phyloP scores from a whole-genome alignment of 2,113 vertebrate genomes.

The Thunnus maccoyii region DNA sequence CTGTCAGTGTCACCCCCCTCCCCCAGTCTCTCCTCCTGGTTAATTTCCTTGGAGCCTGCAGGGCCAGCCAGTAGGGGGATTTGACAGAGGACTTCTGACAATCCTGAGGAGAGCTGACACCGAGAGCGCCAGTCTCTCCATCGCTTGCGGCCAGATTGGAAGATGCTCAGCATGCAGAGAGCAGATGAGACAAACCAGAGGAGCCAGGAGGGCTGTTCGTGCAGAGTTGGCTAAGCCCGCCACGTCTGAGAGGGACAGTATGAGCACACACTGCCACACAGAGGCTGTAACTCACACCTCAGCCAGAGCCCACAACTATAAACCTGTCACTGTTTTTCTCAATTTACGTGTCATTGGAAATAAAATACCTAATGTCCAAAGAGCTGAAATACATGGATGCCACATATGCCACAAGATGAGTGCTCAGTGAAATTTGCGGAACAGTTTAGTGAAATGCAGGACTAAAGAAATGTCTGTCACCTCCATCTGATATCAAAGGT shows the following conservation, averaged over 20 bases:
- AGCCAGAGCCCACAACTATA: neutral
- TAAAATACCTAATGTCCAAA: neutral
- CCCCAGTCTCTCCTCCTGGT: conserved; percentile 61
- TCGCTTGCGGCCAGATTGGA: conserved; percentile 78
- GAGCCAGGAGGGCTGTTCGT: conserved; percentile 63
- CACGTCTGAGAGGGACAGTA: conserved; percentile 22
- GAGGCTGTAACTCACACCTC: conserved; percentile 48
- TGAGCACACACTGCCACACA: conserved; percentile 67
- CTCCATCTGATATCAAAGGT: conserved; percentile 33
- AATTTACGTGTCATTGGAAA: conserved; percentile 5
- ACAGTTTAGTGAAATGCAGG: conserved; percentile 15
- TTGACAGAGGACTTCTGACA: conserved; percentile 81
- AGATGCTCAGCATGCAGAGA: conserved; percentile 71
- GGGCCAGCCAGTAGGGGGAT: conserved; percentile 70
- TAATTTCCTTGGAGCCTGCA: conserved; percentile 75
- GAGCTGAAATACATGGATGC: neutral
- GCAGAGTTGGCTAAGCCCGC: conserved; percentile 51
- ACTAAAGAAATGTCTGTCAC: conserved; percentile 27
- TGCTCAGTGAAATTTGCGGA: neutral
- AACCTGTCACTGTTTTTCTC: neutral
- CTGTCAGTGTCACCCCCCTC: conserved; percentile 18
- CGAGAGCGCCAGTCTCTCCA: conserved; percentile 58
- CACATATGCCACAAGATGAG: neutral
- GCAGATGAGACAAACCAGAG: conserved; percentile 70
- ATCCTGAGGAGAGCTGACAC: conserved; percentile 78